These are phyloP conservation scores for Bergia puertoricense DNA, from an alignment of 92 coral and sea anemone species.

Conservation along the genomic window DNA sequence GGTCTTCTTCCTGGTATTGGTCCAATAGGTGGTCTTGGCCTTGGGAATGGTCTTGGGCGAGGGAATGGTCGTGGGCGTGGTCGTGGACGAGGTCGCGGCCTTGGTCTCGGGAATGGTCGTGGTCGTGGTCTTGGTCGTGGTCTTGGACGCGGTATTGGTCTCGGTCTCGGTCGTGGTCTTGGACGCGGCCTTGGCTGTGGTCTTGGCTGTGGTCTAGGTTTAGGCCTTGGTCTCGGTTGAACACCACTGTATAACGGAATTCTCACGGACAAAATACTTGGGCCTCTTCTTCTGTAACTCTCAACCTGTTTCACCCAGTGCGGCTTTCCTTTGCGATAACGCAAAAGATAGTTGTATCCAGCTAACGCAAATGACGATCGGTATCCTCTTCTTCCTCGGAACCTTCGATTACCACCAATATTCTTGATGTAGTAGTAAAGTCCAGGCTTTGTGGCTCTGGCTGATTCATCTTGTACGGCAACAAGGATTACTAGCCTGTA, in stretches of 20 bases:
- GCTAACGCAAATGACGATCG: slow-evolving; percentile 29
- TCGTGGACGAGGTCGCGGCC: background rate
- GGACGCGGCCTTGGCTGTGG: background rate
- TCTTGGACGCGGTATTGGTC: background rate
- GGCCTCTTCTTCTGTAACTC: background rate
- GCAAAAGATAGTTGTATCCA: slow-evolving; percentile 2
- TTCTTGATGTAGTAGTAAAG: slow-evolving; percentile 6
- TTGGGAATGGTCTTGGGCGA: background rate
- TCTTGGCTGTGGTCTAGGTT: slow-evolving; percentile 10
- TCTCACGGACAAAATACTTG: slow-evolving; percentile 28
- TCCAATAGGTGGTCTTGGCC: slow-evolving; percentile 6
- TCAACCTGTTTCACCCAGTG: background rate
- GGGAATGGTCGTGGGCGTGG: background rate
- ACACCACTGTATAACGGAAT: slow-evolving; percentile 21
- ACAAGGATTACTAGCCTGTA: slow-evolving; percentile 20
- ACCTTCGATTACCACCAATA: background rate
- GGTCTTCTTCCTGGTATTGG: background rate
- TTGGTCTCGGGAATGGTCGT: background rate
- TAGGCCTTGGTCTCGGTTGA: slow-evolving; percentile 4
- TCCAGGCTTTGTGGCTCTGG: background rate
- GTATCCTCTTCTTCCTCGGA: background rate
- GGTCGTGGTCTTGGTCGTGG: slow-evolving; percentile 17
- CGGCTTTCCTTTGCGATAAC: slow-evolving; percentile 10
- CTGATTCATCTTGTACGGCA: slow-evolving; percentile 18
- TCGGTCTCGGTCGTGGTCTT: background rate